phyloP scores from a whole-genome alignment of 2,113 vertebrate genomes.

The Arothron firmamentum region DNA sequence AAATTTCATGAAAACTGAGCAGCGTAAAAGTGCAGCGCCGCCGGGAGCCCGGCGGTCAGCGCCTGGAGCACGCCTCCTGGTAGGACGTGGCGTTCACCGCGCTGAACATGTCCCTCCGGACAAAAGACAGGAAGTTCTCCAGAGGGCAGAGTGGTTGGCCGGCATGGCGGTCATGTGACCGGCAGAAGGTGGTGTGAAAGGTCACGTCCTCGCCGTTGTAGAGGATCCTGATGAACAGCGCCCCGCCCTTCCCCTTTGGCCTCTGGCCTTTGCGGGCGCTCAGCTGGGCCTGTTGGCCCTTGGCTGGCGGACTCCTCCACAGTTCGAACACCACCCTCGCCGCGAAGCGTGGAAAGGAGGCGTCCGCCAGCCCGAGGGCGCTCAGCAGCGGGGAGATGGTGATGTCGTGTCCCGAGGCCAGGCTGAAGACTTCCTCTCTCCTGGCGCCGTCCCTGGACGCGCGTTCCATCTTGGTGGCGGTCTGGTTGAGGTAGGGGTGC shows the following conservation, averaged over 20 bases:
- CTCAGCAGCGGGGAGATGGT: constrained; percentile 92
- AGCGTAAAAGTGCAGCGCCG: constrained; percentile 32
- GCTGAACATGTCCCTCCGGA: constrained; percentile 88
- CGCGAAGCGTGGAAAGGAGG: constrained; percentile 89
- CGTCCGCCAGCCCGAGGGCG: constrained; percentile 86
- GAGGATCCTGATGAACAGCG: constrained; percentile 83
- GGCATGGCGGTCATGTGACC: constrained; percentile 70
- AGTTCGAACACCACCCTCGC: constrained; percentile 94
- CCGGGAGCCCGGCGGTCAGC: constrained; percentile 38
- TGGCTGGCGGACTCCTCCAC: constrained; percentile 78
- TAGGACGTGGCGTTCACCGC: constrained; percentile 85
- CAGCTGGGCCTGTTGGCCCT: constrained; percentile 19
- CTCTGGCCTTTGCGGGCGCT: constrained; percentile 35
- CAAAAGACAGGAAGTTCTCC: constrained; percentile 85
- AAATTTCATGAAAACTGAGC: constrained; percentile 24
- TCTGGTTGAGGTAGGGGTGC: constrained; percentile 90
- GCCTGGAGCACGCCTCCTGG: constrained; percentile 82
- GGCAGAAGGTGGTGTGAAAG: constrained; percentile 90
- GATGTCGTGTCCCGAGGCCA: constrained; percentile 93
- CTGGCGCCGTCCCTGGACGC: constrained; percentile 71
- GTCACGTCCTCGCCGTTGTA: constrained; percentile 94
- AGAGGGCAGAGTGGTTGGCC: constrained; percentile 87
- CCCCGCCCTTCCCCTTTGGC: constrained; percentile 45
- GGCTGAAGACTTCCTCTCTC: constrained; percentile 79
- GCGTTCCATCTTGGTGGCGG: constrained; percentile 79